Conservation (phyloP, 2,797 vertebrate genomes). For the Hipposideros larvatus region DNA sequence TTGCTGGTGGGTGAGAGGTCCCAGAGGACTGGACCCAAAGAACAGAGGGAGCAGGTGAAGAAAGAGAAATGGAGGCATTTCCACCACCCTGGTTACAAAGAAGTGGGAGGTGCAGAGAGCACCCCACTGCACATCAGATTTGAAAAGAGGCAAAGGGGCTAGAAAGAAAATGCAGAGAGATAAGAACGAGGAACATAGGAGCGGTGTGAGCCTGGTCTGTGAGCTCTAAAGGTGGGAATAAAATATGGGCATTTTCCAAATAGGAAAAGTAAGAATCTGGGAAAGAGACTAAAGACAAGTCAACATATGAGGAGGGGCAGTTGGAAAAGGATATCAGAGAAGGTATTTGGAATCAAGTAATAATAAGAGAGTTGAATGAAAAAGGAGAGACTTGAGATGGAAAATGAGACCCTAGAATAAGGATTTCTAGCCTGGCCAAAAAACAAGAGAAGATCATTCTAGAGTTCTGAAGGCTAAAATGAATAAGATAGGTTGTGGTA, state of each 20-base stretch:
- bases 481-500: neutral
- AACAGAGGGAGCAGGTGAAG: neutral
- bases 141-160: neutral
- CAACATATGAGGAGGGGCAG: neutral
- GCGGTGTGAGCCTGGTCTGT: neutral
- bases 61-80: neutral
- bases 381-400: neutral
- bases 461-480: slow-evolving; percentile 25
- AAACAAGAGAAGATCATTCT: neutral
- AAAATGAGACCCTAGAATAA: neutral
- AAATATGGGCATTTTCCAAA: neutral
- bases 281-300: neutral
- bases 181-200: neutral
- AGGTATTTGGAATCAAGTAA: neutral
- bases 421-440: neutral
- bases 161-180: neutral
- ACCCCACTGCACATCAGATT: neutral
- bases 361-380: neutral
- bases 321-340: neutral
- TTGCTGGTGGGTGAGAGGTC: neutral
- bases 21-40: neutral
- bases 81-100: neutral
- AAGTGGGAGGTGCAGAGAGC: neutral
- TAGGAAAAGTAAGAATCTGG: neutral
- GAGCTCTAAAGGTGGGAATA: neutral